phyloP scores from a whole-genome alignment of 2,888 invertebrate genomes.

The Nephrocerus scutellatus region DNA sequence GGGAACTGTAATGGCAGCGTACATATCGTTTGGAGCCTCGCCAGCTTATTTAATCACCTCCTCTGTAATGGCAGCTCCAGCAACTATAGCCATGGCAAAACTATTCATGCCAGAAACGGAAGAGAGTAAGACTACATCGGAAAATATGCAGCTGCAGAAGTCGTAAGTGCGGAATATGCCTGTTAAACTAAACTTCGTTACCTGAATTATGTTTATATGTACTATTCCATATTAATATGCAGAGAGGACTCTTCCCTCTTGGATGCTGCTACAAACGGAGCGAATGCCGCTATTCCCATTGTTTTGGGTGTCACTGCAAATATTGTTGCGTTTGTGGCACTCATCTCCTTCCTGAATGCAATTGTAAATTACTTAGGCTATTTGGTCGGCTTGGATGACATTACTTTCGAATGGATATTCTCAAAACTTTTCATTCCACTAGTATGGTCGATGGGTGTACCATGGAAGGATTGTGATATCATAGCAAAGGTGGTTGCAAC shows the following conservation, averaged over 20 bases:
- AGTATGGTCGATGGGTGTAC: constrained; percentile 78
- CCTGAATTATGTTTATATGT: constrained; percentile 22
- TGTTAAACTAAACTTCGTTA: background rate
- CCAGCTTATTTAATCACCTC: constrained; percentile 83
- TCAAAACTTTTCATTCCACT: constrained; percentile 88
- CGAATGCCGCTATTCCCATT: constrained; percentile 66
- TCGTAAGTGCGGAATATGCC: constrained; percentile 50
- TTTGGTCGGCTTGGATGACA: constrained; percentile 60
- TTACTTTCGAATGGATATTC: constrained; percentile 67
- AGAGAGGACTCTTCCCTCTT: constrained; percentile 73
- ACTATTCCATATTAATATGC: constrained; percentile 26
- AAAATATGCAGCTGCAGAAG: constrained; percentile 63
- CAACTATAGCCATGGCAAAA: constrained; percentile 84
- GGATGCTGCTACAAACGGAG: constrained; percentile 85
- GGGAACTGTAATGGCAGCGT: constrained; percentile 83
- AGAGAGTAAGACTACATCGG: constrained; percentile 62
- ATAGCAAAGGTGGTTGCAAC: constrained; percentile 77
- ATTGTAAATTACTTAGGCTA: constrained; percentile 73
- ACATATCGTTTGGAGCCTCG: constrained; percentile 79
- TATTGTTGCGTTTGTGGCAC: constrained; percentile 78
- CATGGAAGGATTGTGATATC: constrained; percentile 56
- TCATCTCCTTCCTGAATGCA: constrained; percentile 78
- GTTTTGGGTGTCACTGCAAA: constrained; percentile 84
- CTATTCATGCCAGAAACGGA: constrained; percentile 85
- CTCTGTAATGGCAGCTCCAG: constrained; percentile 92